Conservation (phyloP, 92 coral and sea anemone genomes). For the Ricordea florida region DNA sequence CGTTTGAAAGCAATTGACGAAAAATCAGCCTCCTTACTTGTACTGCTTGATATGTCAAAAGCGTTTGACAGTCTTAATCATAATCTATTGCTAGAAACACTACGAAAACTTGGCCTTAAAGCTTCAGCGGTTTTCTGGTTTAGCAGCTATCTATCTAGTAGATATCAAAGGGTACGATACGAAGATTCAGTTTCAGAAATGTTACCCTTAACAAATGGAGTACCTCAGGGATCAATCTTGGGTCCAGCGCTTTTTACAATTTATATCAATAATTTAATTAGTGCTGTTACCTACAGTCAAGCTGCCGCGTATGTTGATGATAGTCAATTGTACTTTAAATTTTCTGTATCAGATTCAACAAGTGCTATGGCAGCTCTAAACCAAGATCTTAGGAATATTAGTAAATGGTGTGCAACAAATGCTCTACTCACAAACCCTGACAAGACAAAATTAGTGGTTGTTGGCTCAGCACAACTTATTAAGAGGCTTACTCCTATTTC, state of each 20-base stretch:
- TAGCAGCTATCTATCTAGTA: slow-evolving; percentile 28
- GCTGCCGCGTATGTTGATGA: slow-evolving; percentile 10
- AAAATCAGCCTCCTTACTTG: slow-evolving; percentile 14
- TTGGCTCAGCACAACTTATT: too few species aligned
- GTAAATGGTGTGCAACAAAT: slow-evolving; percentile 25
- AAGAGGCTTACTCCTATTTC: too few species aligned
- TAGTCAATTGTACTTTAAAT: slow-evolving; percentile 17
- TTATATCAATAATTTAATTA: too few species aligned
- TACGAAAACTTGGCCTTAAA: slow-evolving; percentile 3
- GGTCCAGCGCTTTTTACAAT: slow-evolving; percentile 34
- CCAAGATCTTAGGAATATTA: slow-evolving; percentile 17
- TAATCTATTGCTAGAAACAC: neutral
- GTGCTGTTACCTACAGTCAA: slow-evolving; percentile 16
- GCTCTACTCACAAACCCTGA: slow-evolving; percentile 55
- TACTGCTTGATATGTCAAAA: slow-evolving; percentile 18
- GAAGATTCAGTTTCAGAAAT: slow-evolving; percentile 14
- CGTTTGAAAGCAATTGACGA: slow-evolving; percentile 14
- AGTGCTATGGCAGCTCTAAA: slow-evolving; percentile 20
- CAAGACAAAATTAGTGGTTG: slow-evolving; percentile 46
- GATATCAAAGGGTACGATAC: slow-evolving; percentile 16
- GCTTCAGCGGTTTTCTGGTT: slow-evolving; percentile 21
- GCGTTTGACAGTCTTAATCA: slow-evolving; percentile 17
- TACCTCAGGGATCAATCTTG: slow-evolving; percentile 22
- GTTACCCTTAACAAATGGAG: slow-evolving; percentile 16
- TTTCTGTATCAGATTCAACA: slow-evolving; percentile 9